These are phyloP conservation scores for Epicauta chinensis DNA, from an alignment of 1,140 invertebrate species.

Conservation along the genomic window DNA sequence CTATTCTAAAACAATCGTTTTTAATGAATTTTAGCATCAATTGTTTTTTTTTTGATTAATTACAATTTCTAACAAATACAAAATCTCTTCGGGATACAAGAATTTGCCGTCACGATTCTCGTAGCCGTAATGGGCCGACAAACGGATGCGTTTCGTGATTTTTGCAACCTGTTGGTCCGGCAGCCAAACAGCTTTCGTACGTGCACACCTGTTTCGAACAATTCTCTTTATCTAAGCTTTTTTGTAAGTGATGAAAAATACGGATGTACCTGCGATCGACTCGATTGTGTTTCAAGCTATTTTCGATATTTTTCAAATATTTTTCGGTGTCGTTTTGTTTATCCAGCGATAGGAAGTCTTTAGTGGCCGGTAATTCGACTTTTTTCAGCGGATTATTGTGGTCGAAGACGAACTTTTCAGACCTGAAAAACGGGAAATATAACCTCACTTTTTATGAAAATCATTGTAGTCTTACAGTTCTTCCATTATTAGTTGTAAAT, in stretches of 20 bases:
- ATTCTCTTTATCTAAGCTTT: background rate
- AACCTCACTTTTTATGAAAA: background rate
- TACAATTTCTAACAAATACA: conserved; percentile 40
- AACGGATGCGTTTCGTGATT: conserved; percentile 27
- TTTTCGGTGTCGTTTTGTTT: conserved; percentile 18
- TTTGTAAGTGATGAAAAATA: background rate
- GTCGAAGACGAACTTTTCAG: conserved; percentile 21
- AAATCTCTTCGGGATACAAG: conserved; percentile 37
- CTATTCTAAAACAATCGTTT: conserved; percentile 31
- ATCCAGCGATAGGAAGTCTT: conserved; percentile 24
- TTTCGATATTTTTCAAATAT: conserved; percentile 18
- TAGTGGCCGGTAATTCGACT: conserved; percentile 20
- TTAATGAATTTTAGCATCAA: too few relatives aligned
- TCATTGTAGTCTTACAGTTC: background rate
- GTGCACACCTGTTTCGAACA: conserved; percentile 18
- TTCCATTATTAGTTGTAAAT: background rate
- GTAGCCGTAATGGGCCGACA: conserved; percentile 26
- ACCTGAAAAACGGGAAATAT: conserved; percentile 14
- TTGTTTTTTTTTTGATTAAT: conserved; percentile 1
- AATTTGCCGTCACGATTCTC: conserved; percentile 30
- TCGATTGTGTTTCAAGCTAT: conserved; percentile 18
- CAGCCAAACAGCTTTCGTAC: conserved; percentile 26
- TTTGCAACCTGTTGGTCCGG: conserved; percentile 17
- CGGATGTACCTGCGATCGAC: conserved; percentile 31
- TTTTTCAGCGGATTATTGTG: conserved; percentile 31